Base-by-base conservation (phyloP, 2,888 invertebrate species). In the Andricus quercusramuli region DNA sequence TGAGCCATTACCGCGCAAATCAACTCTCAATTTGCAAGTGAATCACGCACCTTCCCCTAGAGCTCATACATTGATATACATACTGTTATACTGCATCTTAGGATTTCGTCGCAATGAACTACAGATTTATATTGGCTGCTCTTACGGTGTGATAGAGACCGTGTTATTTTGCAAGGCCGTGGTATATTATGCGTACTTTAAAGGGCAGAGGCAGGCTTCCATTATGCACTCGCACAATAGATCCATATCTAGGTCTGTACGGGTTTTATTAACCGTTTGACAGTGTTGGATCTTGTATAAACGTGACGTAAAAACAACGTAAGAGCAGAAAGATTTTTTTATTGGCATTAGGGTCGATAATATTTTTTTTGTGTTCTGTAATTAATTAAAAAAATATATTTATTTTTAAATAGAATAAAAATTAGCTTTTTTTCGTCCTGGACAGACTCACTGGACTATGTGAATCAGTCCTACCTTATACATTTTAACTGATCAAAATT, bases 261-360 rank as follows among this genome's bases (percentile, higher is more conserved):
- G 80, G 84, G 88, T 89, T 90, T 91, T 89, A 89, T 91, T 89
- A 89, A 89, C 89, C 87, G 87, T 89, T 89, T 89, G 87, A 88
- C 86, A 85, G 85, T 83, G 84, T 84, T 84, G 82, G 85, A 86
- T 87, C 86, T 87, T 87, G 87, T 83, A 82, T 83, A 85, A 88
- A 87, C 83, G 86, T 86, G 87, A 86, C 86, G 85, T 88, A 89
- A 88, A 87, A 86, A 86, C 80, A 83, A 81, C 83, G 81, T 77
- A 25, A 64, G 78, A 74, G 56, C 29, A 25, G 29, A 8, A 25
- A 25, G 25, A 25, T 25, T 25, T 25, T 25, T 25, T 25, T 25
- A 25, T 25, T 25, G 25, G 25, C 25, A 25, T 25, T 25, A 25
- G 25, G 1, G 25, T 25, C 25, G 25, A 25, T 25, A 25, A 25